A percentile compares a stretch with the other conserved stretches of the same genome.
Evolutionary conservation across 2,113 vertebrate genomes (phyloP).

Genomic region (Phasianus colchicus): DNA sequence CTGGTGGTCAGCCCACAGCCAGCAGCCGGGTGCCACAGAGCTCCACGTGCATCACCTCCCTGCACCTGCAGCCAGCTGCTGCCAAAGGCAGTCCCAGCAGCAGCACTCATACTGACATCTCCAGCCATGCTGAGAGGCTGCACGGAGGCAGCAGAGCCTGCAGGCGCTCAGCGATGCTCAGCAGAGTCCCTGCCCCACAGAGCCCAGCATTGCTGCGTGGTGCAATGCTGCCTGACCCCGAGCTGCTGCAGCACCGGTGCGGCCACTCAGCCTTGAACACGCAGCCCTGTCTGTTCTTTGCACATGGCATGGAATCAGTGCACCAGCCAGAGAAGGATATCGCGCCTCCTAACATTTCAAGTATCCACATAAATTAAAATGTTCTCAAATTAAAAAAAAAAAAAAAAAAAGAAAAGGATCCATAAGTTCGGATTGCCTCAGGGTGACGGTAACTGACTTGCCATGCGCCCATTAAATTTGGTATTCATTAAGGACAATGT

Average conservation of each 20-base stretch:
- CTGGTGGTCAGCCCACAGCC: too few relatives aligned
- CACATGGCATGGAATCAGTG: not conserved
- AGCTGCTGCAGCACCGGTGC: accelerated
- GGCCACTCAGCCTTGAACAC: not conserved
- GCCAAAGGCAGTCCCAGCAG: not conserved
- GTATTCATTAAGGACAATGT: not conserved
- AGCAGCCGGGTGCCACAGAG: too few relatives aligned
- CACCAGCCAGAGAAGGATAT: not conserved
- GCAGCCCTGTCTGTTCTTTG: not conserved
- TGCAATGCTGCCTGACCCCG: not conserved
- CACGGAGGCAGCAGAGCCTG: not conserved
- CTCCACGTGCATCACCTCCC: not conserved
- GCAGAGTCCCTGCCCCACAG: not conserved
- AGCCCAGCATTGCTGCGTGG: not conserved
- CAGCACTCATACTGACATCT: not conserved
- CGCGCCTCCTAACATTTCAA: accelerated
- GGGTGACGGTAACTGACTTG: not conserved
- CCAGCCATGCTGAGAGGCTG: not conserved
- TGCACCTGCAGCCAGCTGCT: not conserved
- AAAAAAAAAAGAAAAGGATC: not conserved
- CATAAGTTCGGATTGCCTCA: not conserved
- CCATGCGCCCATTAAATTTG: not conserved
- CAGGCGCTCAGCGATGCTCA: not conserved
- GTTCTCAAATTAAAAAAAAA: not conserved
- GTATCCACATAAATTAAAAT: not conserved